phyloP scores from a whole-genome alignment of 2,888 invertebrate genomes.

The Brachyptera putata region DNA sequence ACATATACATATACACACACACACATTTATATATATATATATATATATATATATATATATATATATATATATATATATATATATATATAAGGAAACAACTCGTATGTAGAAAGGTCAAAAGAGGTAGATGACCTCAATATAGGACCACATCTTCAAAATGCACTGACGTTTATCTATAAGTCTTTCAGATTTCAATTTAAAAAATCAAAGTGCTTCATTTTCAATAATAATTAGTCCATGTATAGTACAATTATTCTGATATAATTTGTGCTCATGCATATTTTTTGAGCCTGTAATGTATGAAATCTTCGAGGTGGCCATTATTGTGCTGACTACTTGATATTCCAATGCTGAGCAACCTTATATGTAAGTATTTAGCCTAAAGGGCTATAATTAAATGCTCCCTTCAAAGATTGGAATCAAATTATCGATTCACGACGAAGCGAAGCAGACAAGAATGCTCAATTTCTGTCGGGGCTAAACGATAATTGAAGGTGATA shows the following conservation, averaged over 20 bases:
- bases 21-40: no score
- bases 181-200: no score
- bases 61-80: not conserved
- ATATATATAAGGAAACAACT: not conserved
- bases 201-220: no score
- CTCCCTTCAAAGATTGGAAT: constrained; percentile 29
- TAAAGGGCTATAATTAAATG: constrained; percentile 29
- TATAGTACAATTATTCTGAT: no score
- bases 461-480: constrained; percentile 22
- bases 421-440: constrained; percentile 27
- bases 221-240: no score
- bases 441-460: constrained; percentile 19
- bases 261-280: no score
- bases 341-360: constrained; percentile 20
- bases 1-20: no score
- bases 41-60: no score
- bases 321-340: constrained; percentile 16
- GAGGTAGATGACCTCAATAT: constrained; percentile 19
- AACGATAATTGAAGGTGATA: constrained; percentile 29
- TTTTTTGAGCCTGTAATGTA: no score
- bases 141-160: constrained; percentile 25
- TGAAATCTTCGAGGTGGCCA: constrained; percentile 9
- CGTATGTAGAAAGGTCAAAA: constrained; percentile 16
- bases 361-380: constrained; percentile 21
- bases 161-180: constrained; percentile 2